A percentile compares a stretch with the other conserved stretches of the same genome.
These are phyloP conservation scores for Carcina quercana DNA, from an alignment of 2,888 invertebrate genomes.

Conservation along the genomic window DNA sequence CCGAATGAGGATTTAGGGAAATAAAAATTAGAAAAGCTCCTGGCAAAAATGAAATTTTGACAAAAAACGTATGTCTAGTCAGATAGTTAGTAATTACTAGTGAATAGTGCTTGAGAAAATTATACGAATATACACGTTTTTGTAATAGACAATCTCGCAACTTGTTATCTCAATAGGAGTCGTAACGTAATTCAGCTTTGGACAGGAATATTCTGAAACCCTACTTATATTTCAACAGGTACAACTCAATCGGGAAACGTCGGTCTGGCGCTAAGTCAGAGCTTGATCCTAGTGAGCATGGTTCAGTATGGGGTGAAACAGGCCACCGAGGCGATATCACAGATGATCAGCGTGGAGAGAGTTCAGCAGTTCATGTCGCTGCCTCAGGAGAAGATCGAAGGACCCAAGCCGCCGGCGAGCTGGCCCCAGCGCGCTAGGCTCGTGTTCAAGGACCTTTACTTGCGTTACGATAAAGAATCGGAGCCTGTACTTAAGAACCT, in stretches of 20 bases:
- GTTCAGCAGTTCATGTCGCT: slow-evolving; percentile 85
- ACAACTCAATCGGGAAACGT: slow-evolving; percentile 78
- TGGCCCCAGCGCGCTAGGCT: slow-evolving; percentile 79
- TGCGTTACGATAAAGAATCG: slow-evolving; percentile 77
- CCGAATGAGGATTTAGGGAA: too few species aligned
- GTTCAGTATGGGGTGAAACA: slow-evolving; percentile 87
- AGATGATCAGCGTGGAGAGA: slow-evolving; percentile 88
- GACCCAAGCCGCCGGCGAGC: slow-evolving; percentile 69
- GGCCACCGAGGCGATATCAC: slow-evolving; percentile 83
- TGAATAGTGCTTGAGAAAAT: too few species aligned
- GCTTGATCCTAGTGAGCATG: slow-evolving; percentile 84
- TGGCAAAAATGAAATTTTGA: too few species aligned
- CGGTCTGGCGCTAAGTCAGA: slow-evolving; percentile 82
- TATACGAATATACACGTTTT: too few species aligned
- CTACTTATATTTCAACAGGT: too few species aligned
- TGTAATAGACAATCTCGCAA: too few species aligned
- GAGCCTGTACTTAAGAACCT: slow-evolving; percentile 81
- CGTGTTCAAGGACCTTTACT: slow-evolving; percentile 74
- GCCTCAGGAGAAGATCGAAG: slow-evolving; percentile 80
- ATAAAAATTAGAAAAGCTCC: too few species aligned
- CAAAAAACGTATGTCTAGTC: too few species aligned
- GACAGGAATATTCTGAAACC: too few species aligned
- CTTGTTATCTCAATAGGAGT: too few species aligned
- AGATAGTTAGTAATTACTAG: too few species aligned
- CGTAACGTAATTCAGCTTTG: too few species aligned